Conservation (phyloP, 2,888 invertebrate species). For the Diogma glabrata region DNA sequence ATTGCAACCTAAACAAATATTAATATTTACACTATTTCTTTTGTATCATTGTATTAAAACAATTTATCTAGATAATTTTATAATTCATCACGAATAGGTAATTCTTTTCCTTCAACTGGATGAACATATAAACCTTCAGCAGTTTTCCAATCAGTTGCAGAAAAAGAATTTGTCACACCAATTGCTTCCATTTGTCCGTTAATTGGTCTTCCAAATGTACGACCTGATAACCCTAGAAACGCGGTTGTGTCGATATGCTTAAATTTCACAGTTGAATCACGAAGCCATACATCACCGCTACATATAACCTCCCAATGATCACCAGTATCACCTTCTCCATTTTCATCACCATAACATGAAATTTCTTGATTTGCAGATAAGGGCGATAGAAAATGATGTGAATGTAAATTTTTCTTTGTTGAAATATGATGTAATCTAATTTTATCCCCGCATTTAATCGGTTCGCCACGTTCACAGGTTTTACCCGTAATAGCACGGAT, state of each 20-base stretch:
- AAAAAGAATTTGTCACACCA: constrained; percentile 61
- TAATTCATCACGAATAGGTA: constrained; percentile 3
- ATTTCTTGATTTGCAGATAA: constrained; percentile 92
- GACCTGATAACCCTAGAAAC: constrained; percentile 80
- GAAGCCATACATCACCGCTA: constrained; percentile 72
- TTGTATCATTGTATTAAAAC: too few relatives aligned
- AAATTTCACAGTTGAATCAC: constrained; percentile 71
- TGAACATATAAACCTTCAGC: constrained; percentile 91
- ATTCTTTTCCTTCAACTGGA: constrained; percentile 55
- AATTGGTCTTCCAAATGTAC: constrained; percentile 91
- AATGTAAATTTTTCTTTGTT: constrained; percentile 91
- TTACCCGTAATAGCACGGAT: constrained; percentile 61
- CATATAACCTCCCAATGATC: constrained; percentile 92
- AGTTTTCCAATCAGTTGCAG: constrained; percentile 79
- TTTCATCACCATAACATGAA: constrained; percentile 80
- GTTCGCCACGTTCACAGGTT: constrained; percentile 67
- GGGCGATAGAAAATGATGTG: constrained; percentile 91
- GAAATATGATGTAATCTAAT: constrained; percentile 80
- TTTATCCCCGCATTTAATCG: constrained; percentile 77
- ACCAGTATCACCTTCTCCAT: constrained; percentile 77
- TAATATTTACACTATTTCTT: too few relatives aligned
- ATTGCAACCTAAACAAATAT: too few relatives aligned
- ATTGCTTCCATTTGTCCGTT: constrained; percentile 92
- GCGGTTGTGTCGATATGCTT: constrained; percentile 84
- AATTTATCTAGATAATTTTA: too few relatives aligned